Evolutionary conservation across 2,888 invertebrate genomes (phyloP).

Genomic region (Napeogenes inachia): DNA sequence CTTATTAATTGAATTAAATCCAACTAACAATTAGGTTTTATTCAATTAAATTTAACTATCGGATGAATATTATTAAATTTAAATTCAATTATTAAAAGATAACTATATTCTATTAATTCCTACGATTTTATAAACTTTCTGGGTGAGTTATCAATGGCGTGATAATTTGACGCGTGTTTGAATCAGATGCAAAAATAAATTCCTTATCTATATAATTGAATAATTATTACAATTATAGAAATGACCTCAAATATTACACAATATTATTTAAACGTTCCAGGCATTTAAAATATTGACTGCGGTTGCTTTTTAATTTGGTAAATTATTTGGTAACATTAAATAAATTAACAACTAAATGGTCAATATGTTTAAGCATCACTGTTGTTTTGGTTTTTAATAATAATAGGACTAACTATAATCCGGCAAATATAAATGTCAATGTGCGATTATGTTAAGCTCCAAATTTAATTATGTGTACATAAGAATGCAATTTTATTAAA

Average conservation of each 20-base stretch:
- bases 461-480: no score
- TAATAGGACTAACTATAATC: background rate
- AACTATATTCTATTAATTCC: slow-evolving; percentile 55
- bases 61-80: no score
- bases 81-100: slow-evolving; percentile 22
- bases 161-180: background rate
- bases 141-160: no score
- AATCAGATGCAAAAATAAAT: background rate
- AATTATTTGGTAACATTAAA: no score
- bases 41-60: no score
- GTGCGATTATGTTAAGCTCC: slow-evolving; percentile 30
- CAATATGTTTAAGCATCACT: background rate
- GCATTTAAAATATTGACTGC: no score
- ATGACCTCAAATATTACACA: background rate
- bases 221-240: background rate
- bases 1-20: slow-evolving; percentile 60
- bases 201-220: slow-evolving; percentile 1
- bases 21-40: slow-evolving; percentile 31
- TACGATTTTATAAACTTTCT: slow-evolving; percentile 21
- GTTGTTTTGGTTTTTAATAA: background rate
- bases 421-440: slow-evolving; percentile 24
- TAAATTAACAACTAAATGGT: background rate
- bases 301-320: no score
- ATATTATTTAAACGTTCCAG: no score
- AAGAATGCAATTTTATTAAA: no score